A percentile compares a stretch with the other conserved stretches of the same genome.
phyloP scores from a whole-genome alignment of 2,888 invertebrate genomes.

The Chrysolina haemoptera region DNA sequence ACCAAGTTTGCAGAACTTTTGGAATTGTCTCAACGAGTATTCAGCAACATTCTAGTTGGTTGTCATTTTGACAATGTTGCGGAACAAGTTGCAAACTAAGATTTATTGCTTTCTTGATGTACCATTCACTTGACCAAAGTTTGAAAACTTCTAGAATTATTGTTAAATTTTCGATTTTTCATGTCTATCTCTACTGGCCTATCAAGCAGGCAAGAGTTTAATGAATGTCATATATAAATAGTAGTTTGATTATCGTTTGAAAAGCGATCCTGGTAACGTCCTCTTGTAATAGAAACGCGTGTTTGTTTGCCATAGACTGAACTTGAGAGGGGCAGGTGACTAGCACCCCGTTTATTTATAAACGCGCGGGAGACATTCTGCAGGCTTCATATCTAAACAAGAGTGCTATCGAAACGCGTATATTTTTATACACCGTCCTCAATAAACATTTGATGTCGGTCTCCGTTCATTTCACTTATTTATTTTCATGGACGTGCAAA shows the following conservation, averaged over 20 bases:
- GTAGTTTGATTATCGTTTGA: slow-evolving; percentile 55
- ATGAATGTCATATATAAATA: slow-evolving; percentile 61
- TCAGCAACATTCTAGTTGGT: too few species aligned
- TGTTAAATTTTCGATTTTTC: too few species aligned
- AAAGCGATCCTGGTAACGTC: slow-evolving; percentile 55
- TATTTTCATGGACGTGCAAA: slow-evolving; percentile 51
- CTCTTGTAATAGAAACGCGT: slow-evolving; percentile 59
- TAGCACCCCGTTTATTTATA: slow-evolving; percentile 67
- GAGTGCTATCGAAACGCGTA: slow-evolving; percentile 63
- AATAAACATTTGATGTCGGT: slow-evolving; percentile 62
- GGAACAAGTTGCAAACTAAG: too few species aligned
- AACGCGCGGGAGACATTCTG: slow-evolving; percentile 66
- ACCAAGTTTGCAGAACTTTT: too few species aligned
- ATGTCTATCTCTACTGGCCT: too few species aligned
- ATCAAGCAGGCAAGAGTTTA: slow-evolving; percentile 55
- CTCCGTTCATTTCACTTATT: slow-evolving; percentile 59
- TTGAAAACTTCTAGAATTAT: too few species aligned
- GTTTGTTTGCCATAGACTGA: slow-evolving; percentile 64
- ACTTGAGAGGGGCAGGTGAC: slow-evolving; percentile 65
- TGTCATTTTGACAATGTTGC: too few species aligned
- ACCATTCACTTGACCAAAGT: too few species aligned
- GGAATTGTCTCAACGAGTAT: too few species aligned
- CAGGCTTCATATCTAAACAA: slow-evolving; percentile 67
- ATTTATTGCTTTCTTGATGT: too few species aligned
- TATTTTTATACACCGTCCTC: slow-evolving; percentile 66